Evolutionary conservation across 2,797 vertebrate genomes (phyloP), one percentile per base, ranked within the genome.

Genomic region (Caiman crocodilus): DNA sequence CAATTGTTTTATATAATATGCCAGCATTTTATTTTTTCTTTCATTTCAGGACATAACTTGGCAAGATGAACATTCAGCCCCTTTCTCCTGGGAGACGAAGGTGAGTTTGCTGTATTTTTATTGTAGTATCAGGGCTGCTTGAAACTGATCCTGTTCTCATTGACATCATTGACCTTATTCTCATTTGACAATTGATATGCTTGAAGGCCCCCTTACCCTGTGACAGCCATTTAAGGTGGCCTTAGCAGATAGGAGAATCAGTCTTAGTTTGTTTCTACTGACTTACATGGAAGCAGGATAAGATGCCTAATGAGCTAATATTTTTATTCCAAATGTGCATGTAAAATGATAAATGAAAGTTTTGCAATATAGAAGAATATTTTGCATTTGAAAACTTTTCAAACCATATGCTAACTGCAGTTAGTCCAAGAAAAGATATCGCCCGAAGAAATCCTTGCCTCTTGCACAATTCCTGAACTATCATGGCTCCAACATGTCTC

Each of bases 61-160:
- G 99, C 99, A 99, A 97, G 99, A 99, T 97, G 99, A 99, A 94
- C 99, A 99, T 89, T 99, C 99, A 0, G 98, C 99, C 69, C 99
- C 99, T 0, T 99, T 99, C 97, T 99, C 99, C 56, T 99, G 99
- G 99, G 99, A 99, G 97, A 99, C 99, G 0, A 99, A 98, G 99
- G 99, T 99, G 98, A 98, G 96, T 98, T 75, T 89, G 80, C 73
- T 87, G 28, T 32, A 75, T 50, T 82, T 79, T 28, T 85, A 28
- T 89, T 89, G 89, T 93, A 50, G 59, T 26, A 10, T 83, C 69
- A 30, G 69, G 42, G 23, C 50, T 14, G 16, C 73, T 94, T 91
- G 76, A 74, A 23, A 4, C 90, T 88, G 75, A 17, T 60, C 2
- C 32, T 79, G 13, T 55, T 91, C 21, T 9, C 69, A 80, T 28